phyloP scores from a whole-genome alignment of 2,113 vertebrate genomes.

The Gymnocephalus cernua region DNA sequence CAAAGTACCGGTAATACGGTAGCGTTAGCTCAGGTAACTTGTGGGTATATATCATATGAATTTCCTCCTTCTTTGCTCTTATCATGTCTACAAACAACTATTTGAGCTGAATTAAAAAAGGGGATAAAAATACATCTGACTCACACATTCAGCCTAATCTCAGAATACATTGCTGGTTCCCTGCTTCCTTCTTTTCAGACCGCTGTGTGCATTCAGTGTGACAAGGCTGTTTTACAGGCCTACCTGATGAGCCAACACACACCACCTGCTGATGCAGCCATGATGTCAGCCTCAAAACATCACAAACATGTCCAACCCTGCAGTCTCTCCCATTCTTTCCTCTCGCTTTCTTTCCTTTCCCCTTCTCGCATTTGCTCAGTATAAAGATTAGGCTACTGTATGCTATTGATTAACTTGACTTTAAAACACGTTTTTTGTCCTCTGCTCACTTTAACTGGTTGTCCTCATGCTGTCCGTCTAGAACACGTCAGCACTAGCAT shows the following conservation, averaged over 20 bases:
- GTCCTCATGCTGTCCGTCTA: constrained; percentile 9
- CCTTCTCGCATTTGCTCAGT: constrained; percentile 4
- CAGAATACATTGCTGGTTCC: not conserved
- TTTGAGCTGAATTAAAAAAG: constrained; percentile 1
- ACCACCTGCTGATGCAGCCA: constrained; percentile 69
- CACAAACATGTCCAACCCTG: constrained; percentile 73
- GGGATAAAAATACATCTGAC: not conserved
- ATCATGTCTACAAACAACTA: not conserved
- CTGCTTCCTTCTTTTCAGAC: not conserved
- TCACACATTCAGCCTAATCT: not conserved
- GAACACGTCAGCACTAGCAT: constrained; percentile 24
- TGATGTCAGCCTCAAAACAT: constrained; percentile 78
- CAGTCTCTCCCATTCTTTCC: constrained; percentile 55
- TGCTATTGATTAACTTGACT: not conserved
- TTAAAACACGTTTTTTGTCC: not conserved
- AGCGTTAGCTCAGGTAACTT: not conserved
- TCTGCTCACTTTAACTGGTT: not conserved
- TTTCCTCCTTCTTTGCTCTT: not conserved
- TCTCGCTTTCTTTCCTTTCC: constrained; percentile 34
- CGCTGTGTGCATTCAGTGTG: constrained; percentile 27
- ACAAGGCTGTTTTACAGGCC: constrained; percentile 52
- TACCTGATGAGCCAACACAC: constrained; percentile 66
- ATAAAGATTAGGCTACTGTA: not conserved
- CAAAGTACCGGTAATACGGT: not conserved
- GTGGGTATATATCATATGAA: too few species aligned